Conservation (phyloP, 2,113 vertebrate genomes). For the Malurus cyaneus region DNA sequence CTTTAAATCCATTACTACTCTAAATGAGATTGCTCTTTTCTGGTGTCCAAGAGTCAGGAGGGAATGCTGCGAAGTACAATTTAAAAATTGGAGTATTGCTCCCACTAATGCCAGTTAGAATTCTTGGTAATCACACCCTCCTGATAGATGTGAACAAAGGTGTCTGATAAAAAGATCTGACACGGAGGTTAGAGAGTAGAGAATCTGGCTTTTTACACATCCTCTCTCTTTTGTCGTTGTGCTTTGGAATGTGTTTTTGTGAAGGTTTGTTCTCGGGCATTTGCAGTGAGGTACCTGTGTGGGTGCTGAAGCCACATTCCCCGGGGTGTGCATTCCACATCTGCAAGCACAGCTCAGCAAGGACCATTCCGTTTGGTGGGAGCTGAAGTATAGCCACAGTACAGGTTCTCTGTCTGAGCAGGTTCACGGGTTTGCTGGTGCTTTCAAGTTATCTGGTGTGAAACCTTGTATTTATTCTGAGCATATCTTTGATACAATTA, state of each 20-base stretch:
- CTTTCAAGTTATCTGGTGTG: neutral
- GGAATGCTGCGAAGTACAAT: neutral
- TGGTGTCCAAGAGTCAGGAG: neutral
- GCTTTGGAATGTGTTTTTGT: neutral
- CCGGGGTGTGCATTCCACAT: fast-evolving
- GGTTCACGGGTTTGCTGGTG: neutral
- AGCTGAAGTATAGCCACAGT: neutral
- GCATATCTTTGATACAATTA: neutral
- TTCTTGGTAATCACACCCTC: neutral
- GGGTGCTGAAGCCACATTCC: neutral
- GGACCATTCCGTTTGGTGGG: fast-evolving
- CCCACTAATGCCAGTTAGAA: neutral
- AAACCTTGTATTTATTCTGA: neutral
- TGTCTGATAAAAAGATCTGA: neutral
- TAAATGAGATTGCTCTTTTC: slow-evolving; percentile 12
- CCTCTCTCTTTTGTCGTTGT: neutral
- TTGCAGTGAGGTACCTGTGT: neutral
- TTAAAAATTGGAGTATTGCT: neutral
- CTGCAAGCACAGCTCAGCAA: neutral
- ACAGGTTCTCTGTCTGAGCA: neutral
- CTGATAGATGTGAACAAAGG: neutral
- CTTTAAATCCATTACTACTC: slow-evolving; percentile 18
- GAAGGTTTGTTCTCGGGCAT: neutral
- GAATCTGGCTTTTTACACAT: neutral
- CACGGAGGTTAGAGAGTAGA: neutral